Base-by-base conservation (phyloP, 1,140 invertebrate genomes). In the Probaryconus sp. region DNA sequence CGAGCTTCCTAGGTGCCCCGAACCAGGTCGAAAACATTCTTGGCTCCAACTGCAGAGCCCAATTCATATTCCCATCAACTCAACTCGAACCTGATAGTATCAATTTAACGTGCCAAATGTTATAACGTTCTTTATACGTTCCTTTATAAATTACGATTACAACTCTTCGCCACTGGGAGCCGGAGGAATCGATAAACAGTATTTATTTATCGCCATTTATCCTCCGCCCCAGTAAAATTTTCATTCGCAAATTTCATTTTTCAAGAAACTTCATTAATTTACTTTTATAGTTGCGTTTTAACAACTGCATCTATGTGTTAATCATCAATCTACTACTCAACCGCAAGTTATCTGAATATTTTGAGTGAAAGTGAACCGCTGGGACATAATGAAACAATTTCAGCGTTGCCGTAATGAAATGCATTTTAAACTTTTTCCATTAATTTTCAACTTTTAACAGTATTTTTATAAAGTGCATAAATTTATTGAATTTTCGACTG, bases 331-430 rank as follows among this genome's bases (percentile, higher is more conserved):
- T 37, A 21, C 26, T 30, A 14, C 18, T 50, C 11, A 56, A 50
- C 67, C 58, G 47, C 48, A 56, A 63, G 48, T 60, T 60, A 33
- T 61, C 67, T 56, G 33, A 70, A 70, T 63, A 71, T 70, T 53
- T 63, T 55, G 35, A 70, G 67, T 33, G 67, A 70, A 70, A 70
- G 67, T 70, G 43, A 70, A 48, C 56, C 48, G 61, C 55, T 55
- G 56, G 26, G 47, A 70, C 40, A 55, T 55, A 55, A 61, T 51
- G 48, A 55, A 70, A 70, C 42, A 51, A 55, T 70, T 61, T 47
- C 48, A 61, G 11, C 67, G 16, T 24, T 60, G 45, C 31, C 11
- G 47, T 55, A 53, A 43, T 60, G 45, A 60, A 60, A 53, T 69
- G 38, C 45, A 45, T 69, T 60, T 60, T 45, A 60, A 58, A 69